Percentiles rank a stretch among this genome's conserved stretches.
Evolutionary conservation across 2,888 invertebrate species (phyloP).

Genomic region (Keiferia lycopersicella): DNA sequence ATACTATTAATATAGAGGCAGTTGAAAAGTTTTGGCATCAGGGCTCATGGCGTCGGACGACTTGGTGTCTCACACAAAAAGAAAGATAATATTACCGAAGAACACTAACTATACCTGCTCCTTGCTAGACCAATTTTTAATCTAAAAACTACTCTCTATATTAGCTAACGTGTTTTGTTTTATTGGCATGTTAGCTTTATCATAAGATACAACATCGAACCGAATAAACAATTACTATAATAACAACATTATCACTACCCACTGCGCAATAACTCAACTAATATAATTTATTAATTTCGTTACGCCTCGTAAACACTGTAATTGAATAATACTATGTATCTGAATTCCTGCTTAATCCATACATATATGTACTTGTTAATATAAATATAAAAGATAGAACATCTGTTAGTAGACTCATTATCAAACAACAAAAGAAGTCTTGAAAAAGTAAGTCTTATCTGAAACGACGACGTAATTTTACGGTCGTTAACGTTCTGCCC

Average conservation of each 20-base stretch:
- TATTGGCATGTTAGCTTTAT: not conserved
- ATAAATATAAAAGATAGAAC: not conserved
- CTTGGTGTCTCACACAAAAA: no score
- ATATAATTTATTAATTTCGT: slow-evolving; percentile 1
- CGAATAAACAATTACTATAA: not conserved
- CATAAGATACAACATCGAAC: not conserved
- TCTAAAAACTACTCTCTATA: no score
- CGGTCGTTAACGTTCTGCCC: no score
- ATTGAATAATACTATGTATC: slow-evolving; percentile 12
- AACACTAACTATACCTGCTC: no score
- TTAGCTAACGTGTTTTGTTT: not conserved
- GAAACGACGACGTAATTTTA: no score
- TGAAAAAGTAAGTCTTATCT: no score
- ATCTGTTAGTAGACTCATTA: not conserved
- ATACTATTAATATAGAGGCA: not conserved
- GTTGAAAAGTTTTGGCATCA: no score
- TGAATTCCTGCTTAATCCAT: slow-evolving; percentile 11
- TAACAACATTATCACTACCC: slow-evolving; percentile 5
- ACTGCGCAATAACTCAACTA: slow-evolving; percentile 10
- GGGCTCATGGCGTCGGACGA: no score
- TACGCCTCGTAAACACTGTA: slow-evolving; percentile 16
- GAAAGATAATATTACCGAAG: no score
- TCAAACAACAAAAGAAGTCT: not conserved
- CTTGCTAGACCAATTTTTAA: no score
- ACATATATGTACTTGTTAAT: not conserved